Evolutionary conservation across 37 sponge, comb jelly and placozoan species (phyloP).

Genomic region (Tethya wilhelma): DNA sequence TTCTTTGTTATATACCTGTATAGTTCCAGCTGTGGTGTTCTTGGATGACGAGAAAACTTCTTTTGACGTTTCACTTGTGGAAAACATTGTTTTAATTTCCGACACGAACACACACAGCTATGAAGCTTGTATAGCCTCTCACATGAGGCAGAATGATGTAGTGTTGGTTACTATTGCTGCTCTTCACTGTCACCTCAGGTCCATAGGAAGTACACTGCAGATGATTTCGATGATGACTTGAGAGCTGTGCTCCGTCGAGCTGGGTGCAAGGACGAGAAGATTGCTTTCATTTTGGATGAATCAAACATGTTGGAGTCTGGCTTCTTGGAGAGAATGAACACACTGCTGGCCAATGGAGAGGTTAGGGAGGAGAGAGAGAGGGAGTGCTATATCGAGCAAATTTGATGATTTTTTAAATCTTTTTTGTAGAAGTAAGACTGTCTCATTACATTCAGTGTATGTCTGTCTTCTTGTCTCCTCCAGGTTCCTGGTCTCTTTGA

Average conservation of each 20-base stretch:
- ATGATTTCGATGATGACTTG: constrained; percentile 97
- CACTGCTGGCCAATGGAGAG: constrained; percentile 98
- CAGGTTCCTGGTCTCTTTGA: constrained; percentile 98
- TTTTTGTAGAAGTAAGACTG: too few relatives aligned
- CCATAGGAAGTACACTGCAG: constrained; percentile 90
- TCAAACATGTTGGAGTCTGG: constrained; percentile 93
- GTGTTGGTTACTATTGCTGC: not conserved
- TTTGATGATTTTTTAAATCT: too few relatives aligned
- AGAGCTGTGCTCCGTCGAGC: constrained; percentile 87
- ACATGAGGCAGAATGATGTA: too few relatives aligned
- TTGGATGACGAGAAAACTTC: too few relatives aligned
- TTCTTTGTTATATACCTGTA: too few relatives aligned
- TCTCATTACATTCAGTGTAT: not conserved
- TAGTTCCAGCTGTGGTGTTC: too few relatives aligned
- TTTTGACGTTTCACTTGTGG: too few relatives aligned
- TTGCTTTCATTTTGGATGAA: constrained; percentile 95
- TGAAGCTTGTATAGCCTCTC: too few relatives aligned
- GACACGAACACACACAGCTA: too few relatives aligned
- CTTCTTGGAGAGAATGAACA: constrained; percentile 98
- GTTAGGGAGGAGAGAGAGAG: too few relatives aligned
- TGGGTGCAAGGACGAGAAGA: constrained; percentile 94
- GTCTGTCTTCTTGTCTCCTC: not conserved
- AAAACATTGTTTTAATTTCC: too few relatives aligned
- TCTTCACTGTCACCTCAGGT: constrained; percentile 37
- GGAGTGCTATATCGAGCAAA: too few relatives aligned